Conservation (phyloP, 2,888 invertebrate species). For the Tetramorium bicarinatum region DNA sequence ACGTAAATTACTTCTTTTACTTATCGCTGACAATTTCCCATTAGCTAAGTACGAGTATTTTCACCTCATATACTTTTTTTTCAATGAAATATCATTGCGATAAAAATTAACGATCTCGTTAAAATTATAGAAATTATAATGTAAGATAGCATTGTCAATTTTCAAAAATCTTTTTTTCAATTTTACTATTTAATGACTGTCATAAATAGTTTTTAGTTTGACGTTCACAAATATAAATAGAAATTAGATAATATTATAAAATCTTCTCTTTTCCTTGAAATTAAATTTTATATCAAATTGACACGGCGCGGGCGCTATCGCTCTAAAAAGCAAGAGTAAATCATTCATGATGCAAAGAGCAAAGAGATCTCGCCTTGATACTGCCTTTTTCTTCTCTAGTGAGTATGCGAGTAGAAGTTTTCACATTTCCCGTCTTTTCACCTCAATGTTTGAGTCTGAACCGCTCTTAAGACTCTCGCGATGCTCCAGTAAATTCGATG, state of each 20-base stretch:
- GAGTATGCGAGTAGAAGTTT: conserved; percentile 38
- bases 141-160: neutral
- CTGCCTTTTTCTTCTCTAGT: neutral
- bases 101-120: neutral
- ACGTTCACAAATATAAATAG: neutral
- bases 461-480: conserved; percentile 41
- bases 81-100: neutral
- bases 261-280: neutral
- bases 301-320: neutral
- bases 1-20: conserved; percentile 56
- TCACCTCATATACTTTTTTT: neutral
- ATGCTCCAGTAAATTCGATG: conserved; percentile 64
- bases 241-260: neutral
- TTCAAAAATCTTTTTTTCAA: neutral
- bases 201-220: neutral
- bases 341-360: conserved; percentile 45
- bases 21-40: conserved; percentile 49
- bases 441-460: conserved; percentile 43
- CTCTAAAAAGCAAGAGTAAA: conserved; percentile 34
- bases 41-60: conserved; percentile 34
- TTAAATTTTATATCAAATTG: conserved; percentile 18
- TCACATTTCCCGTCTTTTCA: conserved; percentile 56
- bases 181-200: neutral
- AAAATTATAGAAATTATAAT: conserved; percentile 6
- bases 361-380: conserved; percentile 34